These are phyloP conservation scores for Pecten maximus DNA, from an alignment of 2,888 invertebrate genomes.

Conservation along the genomic window DNA sequence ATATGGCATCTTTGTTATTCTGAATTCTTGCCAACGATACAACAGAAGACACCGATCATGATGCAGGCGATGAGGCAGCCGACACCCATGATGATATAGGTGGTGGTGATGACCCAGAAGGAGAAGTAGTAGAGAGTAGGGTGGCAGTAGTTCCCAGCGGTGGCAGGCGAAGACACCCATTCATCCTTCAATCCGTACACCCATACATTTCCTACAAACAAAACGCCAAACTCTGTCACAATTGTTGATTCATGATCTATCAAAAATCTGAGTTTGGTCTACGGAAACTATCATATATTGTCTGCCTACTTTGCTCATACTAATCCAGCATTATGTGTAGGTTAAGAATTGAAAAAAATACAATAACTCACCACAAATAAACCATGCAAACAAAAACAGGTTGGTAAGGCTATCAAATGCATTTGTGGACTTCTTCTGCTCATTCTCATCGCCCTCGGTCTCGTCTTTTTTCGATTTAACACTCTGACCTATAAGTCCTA, in stretches of 20 bases:
- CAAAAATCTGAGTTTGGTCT: background rate
- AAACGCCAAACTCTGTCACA: background rate
- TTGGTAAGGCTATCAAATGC: constrained; percentile 33
- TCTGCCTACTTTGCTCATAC: too few relatives aligned
- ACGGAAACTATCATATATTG: background rate
- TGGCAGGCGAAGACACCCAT: constrained; percentile 38
- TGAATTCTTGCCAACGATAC: background rate
- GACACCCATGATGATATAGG: constrained; percentile 33
- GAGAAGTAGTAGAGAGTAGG: constrained; percentile 41
- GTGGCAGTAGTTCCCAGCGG: constrained; percentile 42
- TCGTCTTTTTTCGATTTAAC: background rate
- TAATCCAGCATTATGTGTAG: too few relatives aligned
- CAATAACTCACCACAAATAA: constrained; percentile 40
- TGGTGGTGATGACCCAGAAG: constrained; percentile 44
- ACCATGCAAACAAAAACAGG: constrained; percentile 42
- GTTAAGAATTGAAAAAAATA: background rate
- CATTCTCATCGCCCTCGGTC: background rate
- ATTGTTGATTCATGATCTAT: background rate
- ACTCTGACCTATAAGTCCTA: constrained; percentile 27
- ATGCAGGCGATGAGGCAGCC: constrained; percentile 23
- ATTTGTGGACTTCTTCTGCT: background rate
- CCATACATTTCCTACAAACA: constrained; percentile 40
- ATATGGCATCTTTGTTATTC: background rate
- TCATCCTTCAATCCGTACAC: constrained; percentile 3
- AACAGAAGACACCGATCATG: background rate